phyloP scores from a whole-genome alignment of 1,140 invertebrate genomes.

The Lasaia peninsularis region DNA sequence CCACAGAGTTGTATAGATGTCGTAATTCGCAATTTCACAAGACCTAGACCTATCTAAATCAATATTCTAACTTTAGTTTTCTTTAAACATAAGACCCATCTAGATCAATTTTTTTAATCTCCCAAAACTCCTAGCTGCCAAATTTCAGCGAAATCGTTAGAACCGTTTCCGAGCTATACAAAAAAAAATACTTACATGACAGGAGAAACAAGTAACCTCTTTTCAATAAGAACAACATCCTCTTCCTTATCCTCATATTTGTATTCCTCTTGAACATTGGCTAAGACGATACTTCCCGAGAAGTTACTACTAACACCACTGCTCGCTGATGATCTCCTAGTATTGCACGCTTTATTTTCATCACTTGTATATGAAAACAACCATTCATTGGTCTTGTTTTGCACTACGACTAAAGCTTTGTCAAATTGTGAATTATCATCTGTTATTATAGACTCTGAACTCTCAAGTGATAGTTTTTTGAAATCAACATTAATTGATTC shows the following conservation, averaged over 20 bases:
- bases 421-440: constrained; percentile 44
- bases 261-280: constrained; percentile 84
- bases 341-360: constrained; percentile 41
- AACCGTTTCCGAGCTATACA: too few relatives aligned
- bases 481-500: constrained; percentile 22
- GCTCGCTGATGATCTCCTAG: constrained; percentile 62
- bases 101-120: too few relatives aligned
- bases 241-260: constrained; percentile 85
- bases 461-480: constrained; percentile 25
- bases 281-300: constrained; percentile 57
- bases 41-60: too few relatives aligned
- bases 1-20: too few relatives aligned
- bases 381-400: constrained; percentile 65
- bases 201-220: constrained; percentile 78
- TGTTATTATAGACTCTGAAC: constrained; percentile 33
- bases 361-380: constrained; percentile 41
- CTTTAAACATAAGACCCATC: too few relatives aligned
- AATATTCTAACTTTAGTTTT: too few relatives aligned
- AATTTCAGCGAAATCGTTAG: too few relatives aligned
- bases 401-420: constrained; percentile 48
- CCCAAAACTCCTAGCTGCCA: too few relatives aligned
- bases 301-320: constrained; percentile 65
- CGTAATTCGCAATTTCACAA: too few relatives aligned
- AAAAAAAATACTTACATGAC: constrained; percentile 69
- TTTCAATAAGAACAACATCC: constrained; percentile 84